Conservation (phyloP, 2,888 invertebrate species). For the Fabriciana adippe region DNA sequence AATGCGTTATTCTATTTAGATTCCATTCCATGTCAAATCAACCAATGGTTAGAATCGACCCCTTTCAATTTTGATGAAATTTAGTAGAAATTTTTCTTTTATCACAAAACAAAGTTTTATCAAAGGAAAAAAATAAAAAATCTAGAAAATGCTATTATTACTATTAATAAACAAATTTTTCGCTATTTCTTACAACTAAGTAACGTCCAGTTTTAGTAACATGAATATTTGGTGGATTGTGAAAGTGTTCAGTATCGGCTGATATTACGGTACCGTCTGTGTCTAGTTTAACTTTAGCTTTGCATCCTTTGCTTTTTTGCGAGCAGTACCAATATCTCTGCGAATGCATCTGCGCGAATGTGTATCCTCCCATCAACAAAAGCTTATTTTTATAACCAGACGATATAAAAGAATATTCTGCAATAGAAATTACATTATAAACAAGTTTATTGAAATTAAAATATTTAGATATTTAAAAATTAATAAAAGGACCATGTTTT, state of each 20-base stretch:
- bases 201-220: constrained; percentile 16
- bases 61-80: too few species aligned
- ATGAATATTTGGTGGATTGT: constrained; percentile 39
- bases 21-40: too few species aligned
- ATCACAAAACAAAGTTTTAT: too few species aligned
- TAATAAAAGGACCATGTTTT: too few species aligned
- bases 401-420: constrained; percentile 28
- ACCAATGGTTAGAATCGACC: too few species aligned
- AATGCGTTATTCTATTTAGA: too few species aligned
- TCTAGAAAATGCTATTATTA: background rate
- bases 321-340: constrained; percentile 46
- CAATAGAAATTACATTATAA: background rate
- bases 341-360: constrained; percentile 34
- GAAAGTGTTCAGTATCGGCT: constrained; percentile 42
- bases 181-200: constrained; percentile 13
- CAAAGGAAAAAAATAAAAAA: background rate
- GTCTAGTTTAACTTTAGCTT: constrained; percentile 46
- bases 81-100: too few species aligned
- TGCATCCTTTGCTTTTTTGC: constrained; percentile 43
- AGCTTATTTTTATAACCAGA: constrained; percentile 28
- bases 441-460: constrained; percentile 21
- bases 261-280: constrained; percentile 37
- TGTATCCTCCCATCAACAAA: constrained; percentile 28
- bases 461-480: constrained; percentile 27
- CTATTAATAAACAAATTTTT: background rate